Evolutionary conservation across 1,140 invertebrate species (phyloP), one percentile per base, ranked within the genome.

Genomic region (Plutomurus gul): DNA sequence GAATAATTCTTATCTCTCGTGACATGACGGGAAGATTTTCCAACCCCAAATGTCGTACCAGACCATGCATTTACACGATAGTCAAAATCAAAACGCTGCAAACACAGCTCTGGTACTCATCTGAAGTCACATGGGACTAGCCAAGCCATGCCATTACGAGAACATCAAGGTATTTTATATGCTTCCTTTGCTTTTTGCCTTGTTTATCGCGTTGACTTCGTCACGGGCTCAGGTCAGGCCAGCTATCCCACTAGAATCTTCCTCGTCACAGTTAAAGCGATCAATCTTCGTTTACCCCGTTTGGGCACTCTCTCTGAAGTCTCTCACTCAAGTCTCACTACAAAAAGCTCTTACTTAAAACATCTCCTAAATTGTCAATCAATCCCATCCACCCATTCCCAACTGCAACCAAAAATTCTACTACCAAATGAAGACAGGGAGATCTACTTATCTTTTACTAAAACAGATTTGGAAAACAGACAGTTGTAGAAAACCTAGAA

Each of bases 61-160:
- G 95, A 97, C 95, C 95, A 96, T 97, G 96, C 96, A 97, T 97
- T 97, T 97, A 97, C 96, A 97, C 81, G 78, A 91, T 74, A 91
- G 90, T 91, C 92, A 89, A 90, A 90, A 84, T 71, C 46, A 49
- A 47, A 76, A 85, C 84, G 84, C 91, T 96, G 94, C 93, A 96
- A 96, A 96, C 93, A 93, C 95, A 95, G 93, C 91, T 92, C 95
- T 96, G 95, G 94, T 93, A 96, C 94, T 94, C 91, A 92, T 92
- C 92, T 78, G 81, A 46, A 60, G 65, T 73, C 75, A 65, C 56
- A 72, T 72, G 70, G 65, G 65, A 71, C 39, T 27, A 56, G 51
- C 51, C 51, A 30, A 30, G 51, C 51, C 25, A 13, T 65, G 22
- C 56, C 11, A 65, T 22, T 27, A 56, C 8, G 22, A 6, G 43